Percentiles rank a stretch among this genome's conserved stretches.
Evolutionary conservation across 1,140 invertebrate species (phyloP).

Genomic region (Cotesia chilonis): DNA sequence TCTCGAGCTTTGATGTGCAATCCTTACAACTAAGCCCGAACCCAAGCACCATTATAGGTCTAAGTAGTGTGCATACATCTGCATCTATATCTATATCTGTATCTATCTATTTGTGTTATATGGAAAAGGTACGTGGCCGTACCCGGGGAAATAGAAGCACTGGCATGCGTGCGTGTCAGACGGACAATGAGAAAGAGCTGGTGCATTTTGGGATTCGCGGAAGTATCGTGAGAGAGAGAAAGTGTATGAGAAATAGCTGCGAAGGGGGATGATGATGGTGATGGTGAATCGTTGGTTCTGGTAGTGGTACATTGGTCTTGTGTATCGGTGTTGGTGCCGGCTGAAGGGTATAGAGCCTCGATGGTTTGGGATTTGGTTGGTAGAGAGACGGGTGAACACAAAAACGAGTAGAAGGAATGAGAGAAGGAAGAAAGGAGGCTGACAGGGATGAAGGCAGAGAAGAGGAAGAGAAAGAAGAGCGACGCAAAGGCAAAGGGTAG

Average conservation of each 20-base stretch:
- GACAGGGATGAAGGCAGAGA: slow-evolving; percentile 12
- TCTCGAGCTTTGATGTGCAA: slow-evolving; percentile 6
- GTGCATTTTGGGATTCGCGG: slow-evolving; percentile 42
- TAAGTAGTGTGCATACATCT: background rate
- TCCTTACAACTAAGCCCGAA: background rate
- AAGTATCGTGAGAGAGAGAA: slow-evolving; percentile 10
- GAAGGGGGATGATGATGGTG: too few species aligned
- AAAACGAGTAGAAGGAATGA: background rate
- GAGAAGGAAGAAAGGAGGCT: slow-evolving; percentile 35
- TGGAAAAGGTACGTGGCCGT: slow-evolving; percentile 2
- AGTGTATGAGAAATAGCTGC: slow-evolving; percentile 3
- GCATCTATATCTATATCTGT: background rate
- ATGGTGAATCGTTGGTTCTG: too few species aligned
- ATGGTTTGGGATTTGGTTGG: slow-evolving; percentile 24
- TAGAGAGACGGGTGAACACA: slow-evolving; percentile 21
- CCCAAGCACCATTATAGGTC: background rate
- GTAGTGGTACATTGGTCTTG: too few species aligned
- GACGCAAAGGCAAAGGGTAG: slow-evolving; percentile 3
- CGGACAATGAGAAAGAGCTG: slow-evolving; percentile 56
- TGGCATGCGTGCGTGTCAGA: slow-evolving; percentile 56
- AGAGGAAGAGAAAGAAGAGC: slow-evolving; percentile 34
- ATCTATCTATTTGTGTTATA: too few species aligned
- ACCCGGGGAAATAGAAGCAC: slow-evolving; percentile 26
- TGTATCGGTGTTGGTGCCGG: background rate
- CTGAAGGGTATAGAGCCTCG: background rate